These are phyloP conservation scores for Acleris holmiana DNA, from an alignment of 2,888 invertebrate species.

Conservation along the genomic window DNA sequence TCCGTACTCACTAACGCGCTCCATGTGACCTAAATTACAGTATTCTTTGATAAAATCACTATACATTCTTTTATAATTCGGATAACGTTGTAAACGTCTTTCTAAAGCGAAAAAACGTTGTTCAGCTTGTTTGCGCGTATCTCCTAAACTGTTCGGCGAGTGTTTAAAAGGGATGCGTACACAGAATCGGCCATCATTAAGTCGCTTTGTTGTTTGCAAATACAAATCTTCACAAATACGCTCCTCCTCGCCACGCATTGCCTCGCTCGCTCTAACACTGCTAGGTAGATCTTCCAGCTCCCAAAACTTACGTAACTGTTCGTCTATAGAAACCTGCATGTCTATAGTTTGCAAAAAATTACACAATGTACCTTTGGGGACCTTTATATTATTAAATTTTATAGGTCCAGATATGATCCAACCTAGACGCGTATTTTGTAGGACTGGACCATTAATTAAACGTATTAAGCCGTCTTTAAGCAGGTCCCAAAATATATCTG, in stretches of 20 bases:
- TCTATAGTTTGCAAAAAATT: constrained; percentile 1
- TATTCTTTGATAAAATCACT: constrained; percentile 1
- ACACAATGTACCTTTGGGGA: not conserved
- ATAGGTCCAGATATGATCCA: constrained; percentile 1
- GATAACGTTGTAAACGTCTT: too few relatives aligned
- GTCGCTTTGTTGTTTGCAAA: constrained; percentile 21
- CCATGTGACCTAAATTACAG: not conserved
- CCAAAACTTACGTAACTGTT: constrained; percentile 7
- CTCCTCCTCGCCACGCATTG: not conserved
- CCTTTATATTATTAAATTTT: not conserved
- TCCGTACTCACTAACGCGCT: not conserved
- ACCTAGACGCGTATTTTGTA: constrained; percentile 9
- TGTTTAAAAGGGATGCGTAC: constrained; percentile 18
- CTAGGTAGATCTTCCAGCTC: not conserved
- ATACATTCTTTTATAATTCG: not conserved
- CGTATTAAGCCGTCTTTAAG: too few relatives aligned
- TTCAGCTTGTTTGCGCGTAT: too few relatives aligned
- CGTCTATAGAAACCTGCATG: constrained; percentile 2
- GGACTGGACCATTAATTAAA: not conserved
- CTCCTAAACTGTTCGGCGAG: not conserved
- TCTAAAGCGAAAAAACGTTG: too few relatives aligned
- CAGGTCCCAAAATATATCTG: too few relatives aligned
- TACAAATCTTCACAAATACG: constrained; percentile 2
- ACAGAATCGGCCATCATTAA: constrained; percentile 22
- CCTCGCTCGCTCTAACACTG: not conserved